Conservation (phyloP, 2,113 vertebrate genomes). For the Tetrao urogallus region DNA sequence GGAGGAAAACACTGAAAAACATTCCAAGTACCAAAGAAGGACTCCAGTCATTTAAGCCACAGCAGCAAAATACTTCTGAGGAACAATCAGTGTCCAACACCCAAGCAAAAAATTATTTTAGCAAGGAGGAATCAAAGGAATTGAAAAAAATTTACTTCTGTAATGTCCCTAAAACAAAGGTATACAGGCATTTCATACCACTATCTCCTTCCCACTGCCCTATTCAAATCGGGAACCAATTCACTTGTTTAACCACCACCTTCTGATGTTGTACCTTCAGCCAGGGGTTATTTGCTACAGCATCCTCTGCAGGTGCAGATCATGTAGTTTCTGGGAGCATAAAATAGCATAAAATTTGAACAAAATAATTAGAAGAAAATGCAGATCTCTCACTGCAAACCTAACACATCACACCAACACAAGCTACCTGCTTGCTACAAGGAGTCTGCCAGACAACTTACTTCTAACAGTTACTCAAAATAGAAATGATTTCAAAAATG, state of each 20-base stretch:
- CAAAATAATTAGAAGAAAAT: neutral
- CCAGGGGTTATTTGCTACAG: neutral
- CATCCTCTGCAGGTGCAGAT: neutral
- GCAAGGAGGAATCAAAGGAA: neutral
- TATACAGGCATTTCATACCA: neutral
- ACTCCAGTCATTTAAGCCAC: neutral
- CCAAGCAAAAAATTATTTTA: neutral
- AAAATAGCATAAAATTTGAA: neutral
- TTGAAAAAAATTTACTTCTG: neutral
- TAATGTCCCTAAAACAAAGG: neutral
- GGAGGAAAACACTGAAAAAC: neutral
- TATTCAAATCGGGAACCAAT: neutral
- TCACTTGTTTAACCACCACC: neutral
- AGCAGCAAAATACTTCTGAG: neutral
- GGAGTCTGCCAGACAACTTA: neutral
- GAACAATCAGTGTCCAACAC: neutral
- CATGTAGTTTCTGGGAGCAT: neutral
- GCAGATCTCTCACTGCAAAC: neutral
- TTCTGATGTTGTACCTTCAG: neutral
- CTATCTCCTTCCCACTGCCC: neutral
- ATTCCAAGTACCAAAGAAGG: neutral
- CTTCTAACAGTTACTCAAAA: neutral
- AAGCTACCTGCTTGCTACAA: neutral
- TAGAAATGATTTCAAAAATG: neutral
- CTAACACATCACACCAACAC: neutral